phyloP scores from a whole-genome alignment of 2,888 invertebrate species.

The Lithophane semibrunnea region DNA sequence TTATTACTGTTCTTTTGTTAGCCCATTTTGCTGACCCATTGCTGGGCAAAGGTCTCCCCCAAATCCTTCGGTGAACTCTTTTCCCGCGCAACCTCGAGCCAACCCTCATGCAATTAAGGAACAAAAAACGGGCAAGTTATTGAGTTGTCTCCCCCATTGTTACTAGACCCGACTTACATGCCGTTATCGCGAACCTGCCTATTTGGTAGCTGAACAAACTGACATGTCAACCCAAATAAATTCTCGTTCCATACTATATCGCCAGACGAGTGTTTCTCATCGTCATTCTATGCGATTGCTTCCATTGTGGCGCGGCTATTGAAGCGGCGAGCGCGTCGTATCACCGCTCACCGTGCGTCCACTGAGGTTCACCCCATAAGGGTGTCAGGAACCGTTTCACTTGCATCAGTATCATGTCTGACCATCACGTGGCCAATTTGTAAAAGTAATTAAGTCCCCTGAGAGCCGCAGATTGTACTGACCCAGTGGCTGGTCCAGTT shows the following conservation, averaged over 20 bases:
- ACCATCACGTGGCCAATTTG: background rate
- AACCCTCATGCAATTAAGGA: no score
- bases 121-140: no score
- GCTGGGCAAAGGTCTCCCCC: no score
- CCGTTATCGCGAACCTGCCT: background rate
- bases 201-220: background rate
- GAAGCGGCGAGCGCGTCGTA: no score
- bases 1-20: no score
- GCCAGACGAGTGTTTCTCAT: background rate
- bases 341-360: background rate
- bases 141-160: no score
- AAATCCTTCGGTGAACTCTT: no score
- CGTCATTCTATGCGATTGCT: background rate
- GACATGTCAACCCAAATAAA: no score
- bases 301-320: background rate
- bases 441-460: background rate
- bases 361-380: no score
- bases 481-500: slow-evolving; percentile 93
- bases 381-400: background rate
- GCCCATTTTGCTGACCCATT: no score
- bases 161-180: background rate
- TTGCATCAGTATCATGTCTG: background rate
- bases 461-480: slow-evolving; percentile 63
- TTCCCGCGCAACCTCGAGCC: no score
- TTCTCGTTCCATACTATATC: background rate